Base-by-base conservation (phyloP, 2,888 invertebrate genomes). In the Augiades crinisus region DNA sequence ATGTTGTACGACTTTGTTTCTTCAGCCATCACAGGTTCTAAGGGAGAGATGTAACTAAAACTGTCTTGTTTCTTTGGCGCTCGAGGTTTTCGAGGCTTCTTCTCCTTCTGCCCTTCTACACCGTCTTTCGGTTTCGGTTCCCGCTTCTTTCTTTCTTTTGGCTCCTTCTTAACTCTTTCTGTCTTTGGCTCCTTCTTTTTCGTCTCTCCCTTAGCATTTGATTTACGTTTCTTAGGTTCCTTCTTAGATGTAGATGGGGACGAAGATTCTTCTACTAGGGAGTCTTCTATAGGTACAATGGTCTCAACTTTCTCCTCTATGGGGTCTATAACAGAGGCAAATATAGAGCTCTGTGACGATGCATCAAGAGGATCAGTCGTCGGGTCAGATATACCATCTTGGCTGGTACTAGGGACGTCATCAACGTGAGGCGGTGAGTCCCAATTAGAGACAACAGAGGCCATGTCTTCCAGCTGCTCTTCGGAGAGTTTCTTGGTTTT, bases 401-500 rank as follows among this genome's bases (percentile, higher is more conserved):
- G 8, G 8, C 5, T 43, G 12, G 1, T 17, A 2, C 27, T 43
- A 10, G 30, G 14, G 14, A 41, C 5, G 24, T 71, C 74, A 22
- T 72, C 68, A 3, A 58, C 59, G 49, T 83, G 81, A 1, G 81
- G 79, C 3, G 81, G 82, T 0, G 87, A 81, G 0, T 86, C 81
- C 81, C 84, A 88, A 49, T 72, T 79, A 0, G 83, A 79, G 1
- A 87, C 53, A 1, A 79, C 63, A 21, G 77, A 77, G 4, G 78
- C 75, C 82, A 87, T 79, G 10, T 68, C 65, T 50, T 80, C 69
- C 0, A 87, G 54, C 59, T 88, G 74, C 45, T 81, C 79, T 6
- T 65, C 66, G 0, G 87, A 83, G 0, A 87, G 51, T 46, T 85
- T 84, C 58, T 86, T 86, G 0, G 73, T 54, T 46, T 81, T 83